Evolutionary conservation across 2,888 invertebrate species (phyloP), one percentile per base, ranked within the genome.

Genomic region (Sphaerophoria rueppellii): DNA sequence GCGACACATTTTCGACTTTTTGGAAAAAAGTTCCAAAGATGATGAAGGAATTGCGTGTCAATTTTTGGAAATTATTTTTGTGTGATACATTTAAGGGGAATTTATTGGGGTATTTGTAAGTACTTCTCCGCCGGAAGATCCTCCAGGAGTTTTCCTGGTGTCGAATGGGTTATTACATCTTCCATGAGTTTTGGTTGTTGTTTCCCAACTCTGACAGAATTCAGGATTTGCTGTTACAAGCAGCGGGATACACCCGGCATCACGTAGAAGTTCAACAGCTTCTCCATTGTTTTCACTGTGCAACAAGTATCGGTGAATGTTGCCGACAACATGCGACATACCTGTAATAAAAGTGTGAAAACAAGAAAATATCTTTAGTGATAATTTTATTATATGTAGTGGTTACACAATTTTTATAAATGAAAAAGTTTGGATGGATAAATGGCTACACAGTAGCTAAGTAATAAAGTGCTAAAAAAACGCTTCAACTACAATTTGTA

Each of bases 101-200:
- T 24, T 24, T 2, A 24, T 24, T 24, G 24, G 24, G 24, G n/a
- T 63, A 40, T 65, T 2, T 43, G 9, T 9, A 24, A 60, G 46
- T 89, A 96, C 96, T 93, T 97, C 97, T 9, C 96, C 96, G 46
- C 98, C 98, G 0, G 97, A 97, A 40, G 98, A 98, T 4, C 98
- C 98, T 0, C 98, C 98, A 0, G 95, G 93, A 0, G 94, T 96
- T 87, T 95, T 93, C 0, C 93, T 93, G 1, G 94, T 93, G 89
- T 97, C 94, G 90, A 97, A 97, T 0, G 98, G 97, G 92, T 98
- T 98, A 87, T 93, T 93, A 0, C 97, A 96, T 50, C 94, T 92
- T 0, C 98, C 98, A 48, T 95, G 94, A 0, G 97, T 92, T 67
- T 95, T 93, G 90, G 97, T 98, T 67, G 93, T 94, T 7, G 96